A percentile compares a stretch with the other conserved stretches of the same genome.
phyloP scores from a whole-genome alignment of 2,797 vertebrate species.

The Gambelia wislizenii region DNA sequence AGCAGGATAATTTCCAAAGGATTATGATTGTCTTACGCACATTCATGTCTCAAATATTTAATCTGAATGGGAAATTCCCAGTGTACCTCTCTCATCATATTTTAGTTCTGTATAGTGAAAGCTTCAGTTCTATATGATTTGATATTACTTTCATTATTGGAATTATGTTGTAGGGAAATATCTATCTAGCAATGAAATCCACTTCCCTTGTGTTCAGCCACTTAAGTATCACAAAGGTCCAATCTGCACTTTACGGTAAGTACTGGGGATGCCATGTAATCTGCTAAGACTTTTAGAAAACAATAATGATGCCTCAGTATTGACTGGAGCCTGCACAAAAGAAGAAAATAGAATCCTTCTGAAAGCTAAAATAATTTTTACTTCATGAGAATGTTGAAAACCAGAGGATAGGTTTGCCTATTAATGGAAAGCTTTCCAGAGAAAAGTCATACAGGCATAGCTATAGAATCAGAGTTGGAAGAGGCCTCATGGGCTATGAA shows the following conservation, averaged over 20 bases:
- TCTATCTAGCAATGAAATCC: constrained; percentile 76
- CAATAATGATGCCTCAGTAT: constrained; percentile 72
- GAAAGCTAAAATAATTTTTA: constrained; percentile 43
- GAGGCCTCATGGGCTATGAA: no score
- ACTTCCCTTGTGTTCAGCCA: constrained; percentile 61
- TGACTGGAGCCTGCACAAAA: constrained; percentile 67
- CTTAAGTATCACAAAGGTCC: constrained; percentile 60
- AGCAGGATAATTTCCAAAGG: constrained; percentile 82
- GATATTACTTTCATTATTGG: constrained; percentile 85
- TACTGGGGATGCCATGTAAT: constrained; percentile 70
- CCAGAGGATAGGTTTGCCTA: constrained; percentile 62
- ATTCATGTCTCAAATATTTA: constrained; percentile 84
- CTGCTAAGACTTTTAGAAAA: constrained; percentile 76
- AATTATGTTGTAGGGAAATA: constrained; percentile 84
- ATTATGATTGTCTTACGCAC: constrained; percentile 80
- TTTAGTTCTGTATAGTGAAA: constrained; percentile 79
- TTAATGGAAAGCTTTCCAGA: constrained; percentile 43
- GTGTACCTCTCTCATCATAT: constrained; percentile 77
- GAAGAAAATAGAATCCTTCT: constrained; percentile 72
- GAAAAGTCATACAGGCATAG: not conserved
- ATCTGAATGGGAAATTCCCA: constrained; percentile 83
- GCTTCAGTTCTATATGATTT: constrained; percentile 80
- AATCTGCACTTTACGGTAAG: constrained; percentile 62
- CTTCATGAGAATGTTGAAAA: constrained; percentile 45
- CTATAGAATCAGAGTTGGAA: not conserved